Evolutionary conservation across 2,113 vertebrate species (phyloP).

Genomic region (Grus americana): DNA sequence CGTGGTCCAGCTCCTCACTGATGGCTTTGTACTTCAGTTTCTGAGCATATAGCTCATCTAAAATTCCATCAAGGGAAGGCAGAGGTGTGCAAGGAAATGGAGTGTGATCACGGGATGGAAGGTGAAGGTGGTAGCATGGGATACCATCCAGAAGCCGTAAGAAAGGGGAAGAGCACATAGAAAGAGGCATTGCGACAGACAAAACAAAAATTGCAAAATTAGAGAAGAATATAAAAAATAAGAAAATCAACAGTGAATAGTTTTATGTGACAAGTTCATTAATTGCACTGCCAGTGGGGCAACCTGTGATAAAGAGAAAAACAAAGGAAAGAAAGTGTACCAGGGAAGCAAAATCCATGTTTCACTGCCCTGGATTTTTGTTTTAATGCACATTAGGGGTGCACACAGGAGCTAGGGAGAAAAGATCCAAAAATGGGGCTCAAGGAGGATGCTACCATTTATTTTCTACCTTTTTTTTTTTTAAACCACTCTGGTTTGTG

Average conservation of each 20-base stretch:
- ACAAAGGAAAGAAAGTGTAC: background rate
- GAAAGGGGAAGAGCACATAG: slow-evolving; percentile 57
- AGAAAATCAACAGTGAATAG: background rate
- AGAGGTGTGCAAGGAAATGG: slow-evolving; percentile 67
- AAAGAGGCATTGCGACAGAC: slow-evolving; percentile 46
- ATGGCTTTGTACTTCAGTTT: slow-evolving; percentile 99
- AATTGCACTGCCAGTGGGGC: background rate
- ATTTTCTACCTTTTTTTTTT: background rate
- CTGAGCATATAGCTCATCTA: slow-evolving; percentile 99
- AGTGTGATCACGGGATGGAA: slow-evolving; percentile 50
- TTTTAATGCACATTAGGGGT: background rate
- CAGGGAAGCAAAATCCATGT: background rate
- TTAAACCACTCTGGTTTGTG: background rate
- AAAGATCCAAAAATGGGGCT: background rate
- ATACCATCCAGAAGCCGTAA: slow-evolving; percentile 65
- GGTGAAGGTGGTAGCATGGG: slow-evolving; percentile 33
- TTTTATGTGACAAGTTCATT: slow-evolving; percentile 14
- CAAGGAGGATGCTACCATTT: background rate
- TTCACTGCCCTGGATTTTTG: background rate
- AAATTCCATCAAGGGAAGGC: slow-evolving; percentile 54
- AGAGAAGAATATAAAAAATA: background rate
- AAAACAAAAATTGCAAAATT: slow-evolving; percentile 48
- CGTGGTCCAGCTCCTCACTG: slow-evolving; percentile 99
- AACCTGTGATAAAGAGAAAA: background rate
- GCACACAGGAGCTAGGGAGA: background rate